Evolutionary conservation across 2,113 vertebrate species (phyloP).

Genomic region (Cyprinodon brontotheroides): DNA sequence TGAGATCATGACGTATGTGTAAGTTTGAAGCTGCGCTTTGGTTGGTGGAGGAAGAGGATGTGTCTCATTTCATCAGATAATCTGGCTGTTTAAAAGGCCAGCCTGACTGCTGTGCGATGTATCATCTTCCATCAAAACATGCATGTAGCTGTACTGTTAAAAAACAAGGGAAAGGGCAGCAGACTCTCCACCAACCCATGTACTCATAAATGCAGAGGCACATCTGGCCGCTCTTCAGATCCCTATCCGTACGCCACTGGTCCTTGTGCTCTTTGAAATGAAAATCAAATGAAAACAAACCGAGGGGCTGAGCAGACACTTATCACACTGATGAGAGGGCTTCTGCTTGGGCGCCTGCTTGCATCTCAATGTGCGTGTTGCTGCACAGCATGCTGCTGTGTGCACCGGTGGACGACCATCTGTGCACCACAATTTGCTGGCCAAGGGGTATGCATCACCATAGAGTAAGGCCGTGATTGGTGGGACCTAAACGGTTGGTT

Average conservation of each 20-base stretch:
- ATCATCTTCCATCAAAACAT: constrained; percentile 60
- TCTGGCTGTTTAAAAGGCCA: constrained; percentile 52
- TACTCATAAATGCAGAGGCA: constrained; percentile 19
- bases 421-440: constrained; percentile 11
- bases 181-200: constrained; percentile 4
- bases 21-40: constrained; percentile 11
- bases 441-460: constrained; percentile 27
- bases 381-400: constrained; percentile 12
- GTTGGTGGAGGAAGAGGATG: neutral
- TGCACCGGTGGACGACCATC: constrained; percentile 23
- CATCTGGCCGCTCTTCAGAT: constrained; percentile 59
- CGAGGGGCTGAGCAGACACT: constrained; percentile 50
- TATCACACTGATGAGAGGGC: constrained; percentile 59
- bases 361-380: constrained; percentile 5
- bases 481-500: constrained; percentile 9
- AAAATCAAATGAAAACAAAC: constrained; percentile 67
- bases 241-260: constrained; percentile 39
- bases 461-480: constrained; percentile 21
- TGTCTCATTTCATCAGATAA: constrained; percentile 36
- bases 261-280: constrained; percentile 59
- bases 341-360: constrained; percentile 2
- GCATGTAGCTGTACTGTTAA: constrained; percentile 4
- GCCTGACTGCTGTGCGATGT: constrained; percentile 31
- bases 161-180: constrained; percentile 50
- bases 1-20: neutral